These are phyloP conservation scores for Thymelicus acteon DNA, from an alignment of 2,888 invertebrate genomes.

Conservation along the genomic window DNA sequence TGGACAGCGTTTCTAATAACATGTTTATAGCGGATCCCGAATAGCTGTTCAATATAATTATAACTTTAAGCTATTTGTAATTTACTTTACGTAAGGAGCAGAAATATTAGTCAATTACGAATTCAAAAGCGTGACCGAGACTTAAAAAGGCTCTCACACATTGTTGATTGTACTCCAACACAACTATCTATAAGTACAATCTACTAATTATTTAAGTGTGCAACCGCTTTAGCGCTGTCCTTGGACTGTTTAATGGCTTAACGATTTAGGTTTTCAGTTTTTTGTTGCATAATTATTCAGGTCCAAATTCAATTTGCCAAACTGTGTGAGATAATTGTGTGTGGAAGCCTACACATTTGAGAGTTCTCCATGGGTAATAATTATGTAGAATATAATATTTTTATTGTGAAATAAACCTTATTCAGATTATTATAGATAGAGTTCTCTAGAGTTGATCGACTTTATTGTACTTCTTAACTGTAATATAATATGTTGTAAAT, in stretches of 20 bases:
- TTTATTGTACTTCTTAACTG: no score
- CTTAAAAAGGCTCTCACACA: constrained; percentile 9
- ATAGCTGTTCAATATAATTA: not conserved
- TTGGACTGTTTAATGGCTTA: constrained; percentile 15
- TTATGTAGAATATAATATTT: no score
- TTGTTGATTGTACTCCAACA: not conserved
- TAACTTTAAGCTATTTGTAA: not conserved
- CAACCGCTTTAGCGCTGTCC: constrained; percentile 10
- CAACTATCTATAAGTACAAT: not conserved
- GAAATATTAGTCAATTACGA: constrained; percentile 15
- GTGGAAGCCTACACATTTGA: no score
- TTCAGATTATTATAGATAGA: no score
- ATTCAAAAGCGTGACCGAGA: constrained; percentile 23
- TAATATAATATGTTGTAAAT: no score
- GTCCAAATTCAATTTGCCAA: no score
- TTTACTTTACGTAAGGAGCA: constrained; percentile 5
- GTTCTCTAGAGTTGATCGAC: no score
- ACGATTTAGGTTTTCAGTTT: not conserved
- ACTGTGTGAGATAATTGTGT: no score
- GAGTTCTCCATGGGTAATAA: no score
- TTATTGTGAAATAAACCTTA: no score
- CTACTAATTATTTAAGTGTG: constrained; percentile 6
- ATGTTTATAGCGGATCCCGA: not conserved
- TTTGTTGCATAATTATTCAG: not conserved
- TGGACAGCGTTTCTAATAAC: no score